These are phyloP conservation scores for Polydesmus complanatus DNA, from an alignment of 2,888 invertebrate species.

Conservation along the genomic window DNA sequence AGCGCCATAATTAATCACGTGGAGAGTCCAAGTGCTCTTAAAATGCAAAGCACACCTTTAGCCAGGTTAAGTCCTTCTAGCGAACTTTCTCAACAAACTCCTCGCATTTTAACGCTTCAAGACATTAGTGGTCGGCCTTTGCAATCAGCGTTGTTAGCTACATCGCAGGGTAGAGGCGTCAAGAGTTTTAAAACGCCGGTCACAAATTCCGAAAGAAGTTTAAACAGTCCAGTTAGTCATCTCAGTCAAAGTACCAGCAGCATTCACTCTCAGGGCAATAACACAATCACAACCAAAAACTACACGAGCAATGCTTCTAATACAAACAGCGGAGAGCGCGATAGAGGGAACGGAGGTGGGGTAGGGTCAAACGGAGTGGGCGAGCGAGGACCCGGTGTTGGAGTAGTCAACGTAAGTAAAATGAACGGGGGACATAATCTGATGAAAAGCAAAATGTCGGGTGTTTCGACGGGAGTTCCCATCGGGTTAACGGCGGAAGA, in stretches of 20 bases:
- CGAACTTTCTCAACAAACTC: conserved; percentile 78
- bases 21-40: conserved; percentile 34
- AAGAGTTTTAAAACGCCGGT: conserved; percentile 41
- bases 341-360: conserved; percentile 14
- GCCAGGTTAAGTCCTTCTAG: conserved; percentile 83
- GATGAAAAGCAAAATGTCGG: background rate
- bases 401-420: background rate
- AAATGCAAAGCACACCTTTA: conserved; percentile 78
- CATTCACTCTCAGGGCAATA: conserved; percentile 24
- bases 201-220: conserved; percentile 77
- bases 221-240: conserved; percentile 83
- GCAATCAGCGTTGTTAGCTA: conserved; percentile 74
- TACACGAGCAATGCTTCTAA: background rate
- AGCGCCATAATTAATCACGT: conserved; percentile 23
- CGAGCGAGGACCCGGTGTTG: background rate
- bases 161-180: conserved; percentile 55
- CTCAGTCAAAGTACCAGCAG: conserved; percentile 56
- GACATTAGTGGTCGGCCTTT: conserved; percentile 86
- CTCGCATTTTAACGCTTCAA: conserved; percentile 78
- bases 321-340: conserved; percentile 21
- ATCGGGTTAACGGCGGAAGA: conserved; percentile 86
- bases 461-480: conserved; percentile 30
- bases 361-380: background rate
- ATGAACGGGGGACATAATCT: background rate
- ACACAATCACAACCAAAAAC: conserved; percentile 21